A percentile compares a stretch with the other conserved stretches of the same genome.
These are phyloP conservation scores for Acanthaster planci DNA, from an alignment of 35 echinoderm and acorn worm species.

Conservation along the genomic window DNA sequence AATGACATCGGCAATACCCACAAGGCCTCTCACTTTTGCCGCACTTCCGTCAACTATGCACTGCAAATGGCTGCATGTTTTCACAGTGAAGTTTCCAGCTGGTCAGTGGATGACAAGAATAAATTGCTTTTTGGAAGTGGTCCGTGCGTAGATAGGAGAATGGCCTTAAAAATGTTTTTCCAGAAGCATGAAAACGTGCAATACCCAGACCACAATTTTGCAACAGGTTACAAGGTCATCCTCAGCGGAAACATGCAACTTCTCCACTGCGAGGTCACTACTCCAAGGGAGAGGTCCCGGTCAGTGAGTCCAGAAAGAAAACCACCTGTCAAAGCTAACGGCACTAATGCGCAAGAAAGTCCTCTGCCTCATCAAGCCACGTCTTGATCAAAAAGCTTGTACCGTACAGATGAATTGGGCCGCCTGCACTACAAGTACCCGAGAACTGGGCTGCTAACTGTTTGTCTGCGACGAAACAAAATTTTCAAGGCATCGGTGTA, in stretches of 20 bases:
- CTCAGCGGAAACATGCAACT: constrained; percentile 14
- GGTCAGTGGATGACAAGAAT: constrained; percentile 25
- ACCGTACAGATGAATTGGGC: neutral
- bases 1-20: neutral
- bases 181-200: neutral
- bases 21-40: constrained; percentile 6
- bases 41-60: constrained; percentile 22
- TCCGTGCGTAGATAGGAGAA: neutral
- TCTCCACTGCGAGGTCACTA: neutral
- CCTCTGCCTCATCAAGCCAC: too few relatives aligned
- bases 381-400: too few relatives aligned
- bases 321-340: neutral
- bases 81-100: neutral
- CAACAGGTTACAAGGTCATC: constrained; percentile 12
- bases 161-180: neutral
- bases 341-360: too few relatives aligned
- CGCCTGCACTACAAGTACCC: constrained; percentile 25
- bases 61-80: constrained; percentile 20
- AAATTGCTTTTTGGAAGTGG: constrained; percentile 26
- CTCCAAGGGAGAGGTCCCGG: neutral
- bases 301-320: neutral
- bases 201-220: constrained; percentile 17
- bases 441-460: constrained; percentile 14
- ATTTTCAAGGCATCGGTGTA: constrained; percentile 2
- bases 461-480: constrained; percentile 14